phyloP scores from a whole-genome alignment of 2,113 vertebrate genomes.

The Hemiprocne comata region DNA sequence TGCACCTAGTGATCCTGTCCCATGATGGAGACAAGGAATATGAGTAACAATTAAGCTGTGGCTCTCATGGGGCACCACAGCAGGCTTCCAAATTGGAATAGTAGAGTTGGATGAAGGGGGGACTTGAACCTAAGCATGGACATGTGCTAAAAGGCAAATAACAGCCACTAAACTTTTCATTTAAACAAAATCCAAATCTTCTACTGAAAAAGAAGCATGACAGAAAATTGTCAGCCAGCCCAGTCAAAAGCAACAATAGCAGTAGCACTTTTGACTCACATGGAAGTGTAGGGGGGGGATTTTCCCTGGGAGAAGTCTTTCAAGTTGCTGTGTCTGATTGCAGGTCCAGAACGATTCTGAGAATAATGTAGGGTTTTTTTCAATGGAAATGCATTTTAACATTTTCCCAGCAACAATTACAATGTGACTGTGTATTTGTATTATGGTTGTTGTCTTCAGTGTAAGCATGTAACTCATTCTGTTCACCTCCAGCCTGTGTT shows the following conservation, averaged over 20 bases:
- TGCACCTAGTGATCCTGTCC: background rate
- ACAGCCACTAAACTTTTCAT: background rate
- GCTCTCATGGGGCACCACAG: background rate
- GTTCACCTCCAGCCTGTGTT: background rate
- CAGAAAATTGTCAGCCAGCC: conserved; percentile 11
- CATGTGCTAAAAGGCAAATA: background rate
- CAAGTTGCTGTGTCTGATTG: background rate
- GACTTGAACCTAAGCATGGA: background rate
- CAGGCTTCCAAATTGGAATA: background rate
- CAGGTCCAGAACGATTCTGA: background rate
- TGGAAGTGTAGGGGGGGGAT: fast-evolving
- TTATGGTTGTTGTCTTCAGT: background rate
- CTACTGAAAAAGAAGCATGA: background rate
- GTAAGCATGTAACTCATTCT: background rate
- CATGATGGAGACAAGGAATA: background rate
- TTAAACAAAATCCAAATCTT: conserved; percentile 11
- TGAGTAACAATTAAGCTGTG: background rate
- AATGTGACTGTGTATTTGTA: background rate
- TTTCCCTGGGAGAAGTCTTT: conserved; percentile 3
- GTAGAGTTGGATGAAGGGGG: background rate
- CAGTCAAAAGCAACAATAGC: background rate
- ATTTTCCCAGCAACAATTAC: background rate
- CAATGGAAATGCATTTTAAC: background rate
- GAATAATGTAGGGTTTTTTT: background rate
- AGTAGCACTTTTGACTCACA: background rate